Evolutionary conservation across 1,140 invertebrate genomes (phyloP).

Genomic region (Adelges cooleyi): DNA sequence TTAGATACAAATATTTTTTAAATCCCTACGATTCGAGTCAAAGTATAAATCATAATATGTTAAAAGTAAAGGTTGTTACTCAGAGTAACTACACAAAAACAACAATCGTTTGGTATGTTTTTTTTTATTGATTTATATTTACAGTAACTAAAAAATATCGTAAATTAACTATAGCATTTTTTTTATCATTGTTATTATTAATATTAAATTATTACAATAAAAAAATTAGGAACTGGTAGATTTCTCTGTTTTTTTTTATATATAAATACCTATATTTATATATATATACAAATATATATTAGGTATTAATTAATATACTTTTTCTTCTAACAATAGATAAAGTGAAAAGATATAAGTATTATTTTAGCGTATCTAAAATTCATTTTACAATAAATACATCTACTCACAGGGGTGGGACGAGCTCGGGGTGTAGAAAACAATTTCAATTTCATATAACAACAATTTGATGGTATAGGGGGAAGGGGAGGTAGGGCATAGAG

Average conservation of each 20-base stretch:
- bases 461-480: not conserved
- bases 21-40: too few relatives aligned
- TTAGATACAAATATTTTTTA: too few relatives aligned
- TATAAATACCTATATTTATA: too few relatives aligned
- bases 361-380: slow-evolving; percentile 20
- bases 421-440: not conserved
- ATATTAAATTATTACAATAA: slow-evolving; percentile 28
- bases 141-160: slow-evolving; percentile 25
- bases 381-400: slow-evolving; percentile 13
- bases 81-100: too few relatives aligned
- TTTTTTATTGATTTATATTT: slow-evolving; percentile 17
- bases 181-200: slow-evolving; percentile 25
- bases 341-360: not conserved
- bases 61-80: too few relatives aligned
- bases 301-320: too few relatives aligned
- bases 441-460: not conserved
- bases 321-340: too few relatives aligned
- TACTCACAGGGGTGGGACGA: not conserved
- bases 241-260: slow-evolving; percentile 12
- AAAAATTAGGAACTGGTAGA: slow-evolving; percentile 29
- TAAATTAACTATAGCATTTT: slow-evolving; percentile 26
- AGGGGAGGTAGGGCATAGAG: too few relatives aligned
- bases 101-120: slow-evolving; percentile 12
- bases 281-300: too few relatives aligned
- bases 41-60: too few relatives aligned